Evolutionary conservation across 2,888 invertebrate genomes (phyloP), one percentile per base, ranked within the genome.

Genomic region (Cacoxenus indagator): DNA sequence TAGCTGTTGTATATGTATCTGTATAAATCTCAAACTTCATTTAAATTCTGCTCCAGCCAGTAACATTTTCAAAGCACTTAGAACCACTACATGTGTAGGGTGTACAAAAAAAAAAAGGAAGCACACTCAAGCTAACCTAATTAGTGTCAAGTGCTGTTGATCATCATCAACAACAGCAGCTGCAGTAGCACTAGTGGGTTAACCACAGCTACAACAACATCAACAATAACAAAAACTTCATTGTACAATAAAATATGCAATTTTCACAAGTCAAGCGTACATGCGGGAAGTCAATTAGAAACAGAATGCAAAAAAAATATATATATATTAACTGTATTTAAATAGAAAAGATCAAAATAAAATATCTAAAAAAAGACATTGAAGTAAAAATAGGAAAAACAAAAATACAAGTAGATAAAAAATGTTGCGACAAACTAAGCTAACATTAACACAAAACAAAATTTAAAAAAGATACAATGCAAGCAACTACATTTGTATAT

Each of bases 221-320:
- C 70, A 67, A 9, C 68, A 64, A 6, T 51, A 67, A 29, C 65
- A 66, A 65, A 31, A 70, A 54, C 76, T 73, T 74, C 74, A 26
- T 8, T 9, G 24, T 70, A 72, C 71, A 75, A 77, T 65, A 71
- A 67, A 67, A 27, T 46, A 73, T 66, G 59, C 74, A 75, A 73
- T 71, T 73, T 75, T 71, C 45, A 73, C 74, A 76, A 74, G 22
- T 22, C 59, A 62, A 75, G 74, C 68, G 68, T 70, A 69, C 70
- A 83, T 82, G 81, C 77, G 83, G 83, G 82, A 80, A 80, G 83
- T 80, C 82, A 80, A 80, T 80, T 80, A 83, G 83, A 82, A 75
- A 83, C 75, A 74, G 73, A 46, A 55, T 67, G 51, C 14, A 24
- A 45, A 14, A 62, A 70, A 54, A 70, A 17, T 27, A 46, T 37